Conservation (phyloP, 2,888 invertebrate genomes). For the Drosophila mayaguana region DNA sequence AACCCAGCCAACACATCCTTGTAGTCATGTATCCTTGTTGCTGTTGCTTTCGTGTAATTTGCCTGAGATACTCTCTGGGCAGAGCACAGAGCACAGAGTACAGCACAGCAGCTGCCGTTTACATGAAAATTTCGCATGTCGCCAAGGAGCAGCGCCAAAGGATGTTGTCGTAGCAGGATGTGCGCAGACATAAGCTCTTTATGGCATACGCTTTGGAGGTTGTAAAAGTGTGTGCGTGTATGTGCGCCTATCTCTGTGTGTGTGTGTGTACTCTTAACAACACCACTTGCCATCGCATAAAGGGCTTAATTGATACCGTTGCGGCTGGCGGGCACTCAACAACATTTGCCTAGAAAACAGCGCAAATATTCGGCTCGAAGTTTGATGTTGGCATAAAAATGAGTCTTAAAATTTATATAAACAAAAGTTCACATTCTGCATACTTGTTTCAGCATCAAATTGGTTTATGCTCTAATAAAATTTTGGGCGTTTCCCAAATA, state of each 20-base stretch:
- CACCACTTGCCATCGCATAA: slow-evolving; percentile 60
- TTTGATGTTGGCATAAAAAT: slow-evolving; percentile 39
- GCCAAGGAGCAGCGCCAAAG: slow-evolving; percentile 26
- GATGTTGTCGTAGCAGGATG: slow-evolving; percentile 55
- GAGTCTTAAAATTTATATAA: slow-evolving; percentile 15
- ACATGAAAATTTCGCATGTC: slow-evolving; percentile 63
- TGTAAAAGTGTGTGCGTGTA: slow-evolving; percentile 35
- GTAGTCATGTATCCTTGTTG: slow-evolving; percentile 28
- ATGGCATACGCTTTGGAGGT: slow-evolving; percentile 51
- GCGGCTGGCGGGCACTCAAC: slow-evolving; percentile 42
- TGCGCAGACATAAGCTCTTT: slow-evolving; percentile 72
- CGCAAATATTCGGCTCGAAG: background rate
- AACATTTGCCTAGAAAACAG: slow-evolving; percentile 21
- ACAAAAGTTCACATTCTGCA: slow-evolving; percentile 9
- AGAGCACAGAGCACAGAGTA: background rate
- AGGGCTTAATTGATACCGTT: slow-evolving; percentile 69
- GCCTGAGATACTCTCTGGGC: slow-evolving; percentile 48
- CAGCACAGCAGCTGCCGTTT: slow-evolving; percentile 54
- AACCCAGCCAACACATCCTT: slow-evolving; percentile 33
- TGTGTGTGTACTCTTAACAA: slow-evolving; percentile 18
- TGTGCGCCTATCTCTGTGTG: slow-evolving; percentile 13
- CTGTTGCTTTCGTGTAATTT: slow-evolving; percentile 56
- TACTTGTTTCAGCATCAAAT: slow-evolving; percentile 37
- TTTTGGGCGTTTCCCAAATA: slow-evolving; percentile 9
- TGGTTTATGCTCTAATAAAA: slow-evolving; percentile 42